Conservation (phyloP, 2,888 invertebrate genomes). For the Eupithecia dodoneata region DNA sequence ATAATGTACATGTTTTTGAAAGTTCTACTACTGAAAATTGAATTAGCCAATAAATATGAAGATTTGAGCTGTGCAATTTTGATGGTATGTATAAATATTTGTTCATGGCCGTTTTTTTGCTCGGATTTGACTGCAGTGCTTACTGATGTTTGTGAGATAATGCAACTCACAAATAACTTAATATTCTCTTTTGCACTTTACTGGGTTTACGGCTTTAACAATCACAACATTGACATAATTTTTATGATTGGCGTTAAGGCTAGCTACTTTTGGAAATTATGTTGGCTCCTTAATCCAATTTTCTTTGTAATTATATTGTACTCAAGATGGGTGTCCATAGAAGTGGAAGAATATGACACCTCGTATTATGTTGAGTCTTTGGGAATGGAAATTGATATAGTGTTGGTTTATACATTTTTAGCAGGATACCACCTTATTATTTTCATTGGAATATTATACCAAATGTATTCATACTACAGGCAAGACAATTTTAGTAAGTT, state of each 20-base stretch:
- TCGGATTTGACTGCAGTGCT: constrained; percentile 66
- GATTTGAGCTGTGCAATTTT: constrained; percentile 52
- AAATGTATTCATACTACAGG: constrained; percentile 52
- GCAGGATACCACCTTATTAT: constrained; percentile 58
- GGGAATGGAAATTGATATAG: constrained; percentile 46
- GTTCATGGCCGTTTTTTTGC: constrained; percentile 69
- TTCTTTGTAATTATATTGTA: constrained; percentile 53
- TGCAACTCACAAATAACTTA: constrained; percentile 64
- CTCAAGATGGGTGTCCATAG: constrained; percentile 48
- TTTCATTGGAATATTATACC: constrained; percentile 52
- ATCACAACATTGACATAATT: constrained; percentile 72
- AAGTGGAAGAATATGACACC: constrained; percentile 46
- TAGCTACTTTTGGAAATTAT: constrained; percentile 68
- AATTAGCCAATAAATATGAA: constrained; percentile 50
- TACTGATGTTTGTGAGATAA: constrained; percentile 60
- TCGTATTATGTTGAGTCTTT: constrained; percentile 53
- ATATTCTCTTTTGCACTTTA: constrained; percentile 69
- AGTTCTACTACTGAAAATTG: constrained; percentile 52
- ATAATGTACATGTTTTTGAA: constrained; percentile 63
- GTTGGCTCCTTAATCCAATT: constrained; percentile 69
- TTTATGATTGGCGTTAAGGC: constrained; percentile 79
- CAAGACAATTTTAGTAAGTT: constrained; percentile 47
- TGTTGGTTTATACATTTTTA: constrained; percentile 59
- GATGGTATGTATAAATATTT: constrained; percentile 50
- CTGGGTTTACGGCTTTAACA: constrained; percentile 72